Conservation (phyloP, 2,113 vertebrate genomes). For the Apteryx mantelli region DNA sequence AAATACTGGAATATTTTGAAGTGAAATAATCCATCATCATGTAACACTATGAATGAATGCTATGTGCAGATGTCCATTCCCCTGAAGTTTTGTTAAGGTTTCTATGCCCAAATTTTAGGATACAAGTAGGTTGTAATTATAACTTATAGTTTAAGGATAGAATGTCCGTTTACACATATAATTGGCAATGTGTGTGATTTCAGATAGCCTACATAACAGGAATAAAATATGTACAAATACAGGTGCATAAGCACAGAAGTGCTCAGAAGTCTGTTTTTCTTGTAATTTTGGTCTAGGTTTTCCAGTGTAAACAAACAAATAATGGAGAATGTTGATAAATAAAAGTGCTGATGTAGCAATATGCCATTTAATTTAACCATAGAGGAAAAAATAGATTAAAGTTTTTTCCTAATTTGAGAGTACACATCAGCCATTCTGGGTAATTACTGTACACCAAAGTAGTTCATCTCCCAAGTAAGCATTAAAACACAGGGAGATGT, state of each 20-base stretch:
- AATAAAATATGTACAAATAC: background rate
- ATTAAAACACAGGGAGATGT: fast-evolving
- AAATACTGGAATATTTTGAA: fast-evolving
- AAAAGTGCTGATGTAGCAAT: background rate
- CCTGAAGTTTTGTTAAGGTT: background rate
- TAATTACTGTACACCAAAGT: background rate
- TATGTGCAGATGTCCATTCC: fast-evolving
- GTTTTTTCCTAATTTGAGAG: background rate
- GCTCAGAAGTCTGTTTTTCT: background rate
- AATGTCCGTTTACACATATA: fast-evolving
- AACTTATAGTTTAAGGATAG: background rate
- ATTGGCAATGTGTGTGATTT: background rate
- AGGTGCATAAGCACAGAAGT: background rate
- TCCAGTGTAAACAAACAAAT: background rate
- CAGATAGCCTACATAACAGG: background rate
- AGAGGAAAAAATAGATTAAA: background rate
- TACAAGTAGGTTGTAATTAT: background rate
- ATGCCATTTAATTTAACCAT: background rate
- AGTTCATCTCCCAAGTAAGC: background rate
- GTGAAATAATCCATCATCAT: background rate
- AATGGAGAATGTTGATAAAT: background rate
- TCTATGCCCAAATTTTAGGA: background rate
- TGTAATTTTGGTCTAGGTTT: background rate
- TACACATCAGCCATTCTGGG: background rate
- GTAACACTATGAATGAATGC: background rate